These are phyloP conservation scores for Eremobia ochroleuca DNA, from an alignment of 2,888 invertebrate genomes.

Conservation along the genomic window DNA sequence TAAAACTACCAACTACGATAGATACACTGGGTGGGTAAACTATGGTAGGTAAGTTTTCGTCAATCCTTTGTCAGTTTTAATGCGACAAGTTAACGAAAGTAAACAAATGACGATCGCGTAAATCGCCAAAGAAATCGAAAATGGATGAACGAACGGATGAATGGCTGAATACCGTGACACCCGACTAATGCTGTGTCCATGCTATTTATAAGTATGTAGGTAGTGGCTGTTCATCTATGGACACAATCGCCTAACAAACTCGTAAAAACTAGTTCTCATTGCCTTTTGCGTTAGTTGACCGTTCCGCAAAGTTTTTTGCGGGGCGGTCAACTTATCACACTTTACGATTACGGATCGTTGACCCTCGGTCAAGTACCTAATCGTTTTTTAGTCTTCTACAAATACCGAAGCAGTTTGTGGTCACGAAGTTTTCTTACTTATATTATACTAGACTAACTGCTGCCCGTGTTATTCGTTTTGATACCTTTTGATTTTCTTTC, in stretches of 20 bases:
- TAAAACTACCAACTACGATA: too few relatives aligned
- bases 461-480: not conserved
- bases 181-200: not conserved
- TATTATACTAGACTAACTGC: not conserved
- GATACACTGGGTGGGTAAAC: too few relatives aligned
- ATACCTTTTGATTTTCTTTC: not conserved
- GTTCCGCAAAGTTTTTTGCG: slow-evolving; percentile 28
- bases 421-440: not conserved
- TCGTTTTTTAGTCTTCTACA: slow-evolving; percentile 1
- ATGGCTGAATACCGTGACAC: not conserved
- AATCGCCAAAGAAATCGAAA: slow-evolving; percentile 23
- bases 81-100: not conserved
- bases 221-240: not conserved
- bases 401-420: not conserved
- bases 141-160: not conserved
- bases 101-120: not conserved
- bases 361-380: slow-evolving; percentile 30
- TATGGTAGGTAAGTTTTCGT: not conserved
- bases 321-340: slow-evolving; percentile 28
- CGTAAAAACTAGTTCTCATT: slow-evolving; percentile 38
- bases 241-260: not conserved
- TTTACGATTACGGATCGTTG: slow-evolving; percentile 45
- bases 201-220: not conserved
- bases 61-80: not conserved
- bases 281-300: not conserved